A percentile compares a stretch with the other conserved stretches of the same genome.
phyloP scores from a whole-genome alignment of 92 coral and sea anemone genomes.

The Desmophyllum pertusum region DNA sequence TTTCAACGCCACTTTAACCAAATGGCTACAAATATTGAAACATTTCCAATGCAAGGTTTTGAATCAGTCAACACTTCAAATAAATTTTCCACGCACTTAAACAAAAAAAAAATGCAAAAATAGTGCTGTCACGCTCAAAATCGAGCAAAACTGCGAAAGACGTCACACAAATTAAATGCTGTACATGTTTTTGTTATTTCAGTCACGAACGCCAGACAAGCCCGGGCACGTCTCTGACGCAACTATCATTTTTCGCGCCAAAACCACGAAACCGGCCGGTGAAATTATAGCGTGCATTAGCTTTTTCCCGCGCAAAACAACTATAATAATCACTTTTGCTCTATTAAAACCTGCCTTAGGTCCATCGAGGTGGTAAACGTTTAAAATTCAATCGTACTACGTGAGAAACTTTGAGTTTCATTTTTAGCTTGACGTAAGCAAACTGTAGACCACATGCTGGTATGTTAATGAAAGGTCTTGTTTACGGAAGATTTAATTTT shows the following conservation, averaged over 20 bases:
- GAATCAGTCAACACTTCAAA: neutral
- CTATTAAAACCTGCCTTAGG: neutral
- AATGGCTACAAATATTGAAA: neutral
- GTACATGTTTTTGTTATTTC: neutral
- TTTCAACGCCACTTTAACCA: neutral
- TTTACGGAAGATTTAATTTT: neutral
- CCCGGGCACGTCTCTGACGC: neutral
- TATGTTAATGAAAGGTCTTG: neutral
- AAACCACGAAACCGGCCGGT: conserved; percentile 12
- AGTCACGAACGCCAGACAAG: conserved; percentile 11
- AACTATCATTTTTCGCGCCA: neutral
- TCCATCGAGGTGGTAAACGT: neutral
- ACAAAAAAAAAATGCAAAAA: neutral
- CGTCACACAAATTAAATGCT: conserved; percentile 9
- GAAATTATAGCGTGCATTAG: neutral
- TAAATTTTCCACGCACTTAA: neutral
- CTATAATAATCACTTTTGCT: neutral
- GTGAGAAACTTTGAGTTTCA: neutral
- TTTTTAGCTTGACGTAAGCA: neutral
- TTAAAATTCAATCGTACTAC: neutral
- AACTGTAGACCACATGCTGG: neutral
- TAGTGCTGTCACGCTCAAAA: neutral
- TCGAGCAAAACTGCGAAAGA: neutral
- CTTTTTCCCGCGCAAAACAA: neutral
- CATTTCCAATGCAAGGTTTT: neutral